Conservation (phyloP, 2,797 vertebrate species). For the Leucoraja ocellata region DNA sequence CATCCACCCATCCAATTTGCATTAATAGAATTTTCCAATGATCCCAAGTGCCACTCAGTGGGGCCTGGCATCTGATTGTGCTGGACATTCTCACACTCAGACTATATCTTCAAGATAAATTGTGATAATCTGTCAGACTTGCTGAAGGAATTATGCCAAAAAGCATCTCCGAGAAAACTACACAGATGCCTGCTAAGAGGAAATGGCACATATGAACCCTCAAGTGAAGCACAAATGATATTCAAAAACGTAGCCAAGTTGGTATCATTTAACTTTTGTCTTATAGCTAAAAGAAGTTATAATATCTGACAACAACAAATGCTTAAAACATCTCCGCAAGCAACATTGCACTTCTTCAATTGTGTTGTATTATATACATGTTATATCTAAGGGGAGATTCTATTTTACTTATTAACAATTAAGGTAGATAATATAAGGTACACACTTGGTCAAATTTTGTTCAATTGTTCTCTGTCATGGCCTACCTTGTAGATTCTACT, state of each 20-base stretch:
- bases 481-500: neutral
- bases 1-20: constrained; percentile 2
- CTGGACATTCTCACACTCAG: constrained; percentile 18
- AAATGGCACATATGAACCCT: neutral
- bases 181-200: neutral
- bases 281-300: neutral
- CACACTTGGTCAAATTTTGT: too few species aligned
- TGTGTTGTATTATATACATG: neutral
- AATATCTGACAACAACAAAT: neutral
- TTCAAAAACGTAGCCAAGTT: neutral
- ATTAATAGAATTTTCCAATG: constrained; percentile 21
- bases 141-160: constrained; percentile 2
- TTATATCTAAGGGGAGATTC: neutral
- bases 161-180: neutral
- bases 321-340: neutral
- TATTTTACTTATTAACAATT: neutral
- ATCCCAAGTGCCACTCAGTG: constrained; percentile 5
- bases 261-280: neutral
- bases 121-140: constrained; percentile 19
- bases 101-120: neutral
- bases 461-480: too few species aligned
- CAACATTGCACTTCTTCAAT: neutral
- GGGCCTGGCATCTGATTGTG: constrained; percentile 9
- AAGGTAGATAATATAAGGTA: neutral
- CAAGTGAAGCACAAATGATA: neutral